phyloP scores from a whole-genome alignment of 35 echinoderm and acorn worm species.

The Apostichopus japonicus region DNA sequence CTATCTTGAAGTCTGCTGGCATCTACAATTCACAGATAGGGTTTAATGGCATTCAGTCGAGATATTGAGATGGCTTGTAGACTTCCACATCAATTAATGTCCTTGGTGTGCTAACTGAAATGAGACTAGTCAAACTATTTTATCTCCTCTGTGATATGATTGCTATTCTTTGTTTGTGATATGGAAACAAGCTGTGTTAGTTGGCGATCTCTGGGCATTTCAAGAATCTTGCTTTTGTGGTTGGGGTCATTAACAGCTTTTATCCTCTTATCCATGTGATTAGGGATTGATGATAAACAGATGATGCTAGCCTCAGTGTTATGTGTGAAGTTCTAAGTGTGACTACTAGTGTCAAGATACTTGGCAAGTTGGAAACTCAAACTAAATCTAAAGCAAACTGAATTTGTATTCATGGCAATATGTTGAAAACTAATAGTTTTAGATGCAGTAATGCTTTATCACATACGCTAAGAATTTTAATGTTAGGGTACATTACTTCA shows the following conservation, averaged over 20 bases:
- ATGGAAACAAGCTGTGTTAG: not conserved
- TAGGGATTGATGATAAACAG: not conserved
- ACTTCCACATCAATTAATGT: slow-evolving; percentile 36
- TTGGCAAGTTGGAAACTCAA: no score
- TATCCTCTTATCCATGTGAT: not conserved
- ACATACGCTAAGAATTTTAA: no score
- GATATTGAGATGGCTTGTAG: slow-evolving; percentile 33
- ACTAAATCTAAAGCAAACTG: no score
- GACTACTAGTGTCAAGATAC: no score
- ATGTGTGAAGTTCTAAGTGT: not conserved
- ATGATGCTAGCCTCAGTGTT: not conserved
- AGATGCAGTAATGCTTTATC: no score
- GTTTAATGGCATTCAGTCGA: not conserved
- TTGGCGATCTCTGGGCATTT: not conserved
- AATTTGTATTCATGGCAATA: no score
- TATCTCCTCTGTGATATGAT: not conserved
- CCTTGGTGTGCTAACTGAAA: not conserved
- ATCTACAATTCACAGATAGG: no score
- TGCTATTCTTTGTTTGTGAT: not conserved
- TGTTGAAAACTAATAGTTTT: no score
- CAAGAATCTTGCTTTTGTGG: not conserved
- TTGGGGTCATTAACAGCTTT: not conserved
- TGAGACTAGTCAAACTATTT: not conserved
- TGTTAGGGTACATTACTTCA: no score
- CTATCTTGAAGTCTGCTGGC: not conserved